Percentiles rank a stretch among this genome's conserved stretches.
Evolutionary conservation across 2,113 vertebrate species (phyloP).

Genomic region (Oreotragus oreotragus): DNA sequence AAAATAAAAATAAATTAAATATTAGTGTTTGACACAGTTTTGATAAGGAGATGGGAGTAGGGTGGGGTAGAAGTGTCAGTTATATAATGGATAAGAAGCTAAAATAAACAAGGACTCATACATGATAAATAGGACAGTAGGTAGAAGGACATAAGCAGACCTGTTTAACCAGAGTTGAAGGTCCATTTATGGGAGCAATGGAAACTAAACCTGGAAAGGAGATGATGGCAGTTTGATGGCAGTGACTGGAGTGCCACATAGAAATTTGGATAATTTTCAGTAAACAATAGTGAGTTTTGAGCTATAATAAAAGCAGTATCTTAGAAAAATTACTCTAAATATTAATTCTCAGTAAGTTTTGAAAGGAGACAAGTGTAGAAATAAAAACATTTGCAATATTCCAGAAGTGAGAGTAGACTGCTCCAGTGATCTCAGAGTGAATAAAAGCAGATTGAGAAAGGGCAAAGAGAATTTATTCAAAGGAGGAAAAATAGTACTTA

Average conservation of each 20-base stretch:
- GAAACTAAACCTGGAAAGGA: neutral
- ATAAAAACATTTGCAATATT: neutral
- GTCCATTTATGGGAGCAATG: neutral
- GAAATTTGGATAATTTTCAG: neutral
- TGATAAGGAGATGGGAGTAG: neutral
- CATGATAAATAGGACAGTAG: neutral
- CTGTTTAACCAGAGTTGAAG: neutral
- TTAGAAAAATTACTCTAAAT: neutral
- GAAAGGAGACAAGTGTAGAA: neutral
- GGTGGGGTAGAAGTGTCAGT: neutral
- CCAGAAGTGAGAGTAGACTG: neutral
- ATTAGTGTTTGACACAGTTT: neutral
- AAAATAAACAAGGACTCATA: neutral
- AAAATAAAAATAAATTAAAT: neutral
- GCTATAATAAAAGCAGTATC: neutral
- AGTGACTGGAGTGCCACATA: neutral
- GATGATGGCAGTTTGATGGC: neutral
- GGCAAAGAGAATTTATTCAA: neutral
- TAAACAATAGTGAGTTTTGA: neutral
- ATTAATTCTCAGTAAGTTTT: neutral
- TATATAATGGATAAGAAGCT: neutral
- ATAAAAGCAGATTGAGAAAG: neutral
- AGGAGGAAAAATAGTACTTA: neutral
- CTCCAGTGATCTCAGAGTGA: neutral
- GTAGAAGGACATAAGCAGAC: neutral